phyloP scores from a whole-genome alignment of 2,113 vertebrate genomes.

The Galemys pyrenaicus region DNA sequence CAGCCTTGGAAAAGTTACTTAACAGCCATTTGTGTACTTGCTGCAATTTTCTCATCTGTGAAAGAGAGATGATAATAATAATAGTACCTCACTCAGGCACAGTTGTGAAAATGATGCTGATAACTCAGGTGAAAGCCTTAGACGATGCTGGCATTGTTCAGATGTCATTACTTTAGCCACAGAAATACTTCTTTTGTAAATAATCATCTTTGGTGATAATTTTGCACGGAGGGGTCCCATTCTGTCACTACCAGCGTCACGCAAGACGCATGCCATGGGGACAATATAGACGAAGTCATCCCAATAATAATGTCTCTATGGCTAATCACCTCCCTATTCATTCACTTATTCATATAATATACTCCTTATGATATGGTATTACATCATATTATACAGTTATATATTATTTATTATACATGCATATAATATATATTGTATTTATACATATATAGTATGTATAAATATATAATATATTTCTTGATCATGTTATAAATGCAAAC shows the following conservation, averaged over 20 bases:
- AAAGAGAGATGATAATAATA: neutral
- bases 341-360: neutral
- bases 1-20: neutral
- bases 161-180: neutral
- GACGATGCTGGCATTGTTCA: neutral
- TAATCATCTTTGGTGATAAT: neutral
- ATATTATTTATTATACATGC: neutral
- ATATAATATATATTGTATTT: no score
- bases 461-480: no score
- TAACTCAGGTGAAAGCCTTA: neutral
- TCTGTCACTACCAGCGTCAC: neutral
- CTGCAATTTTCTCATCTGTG: neutral
- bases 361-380: neutral
- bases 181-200: neutral
- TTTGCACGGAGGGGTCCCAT: neutral
- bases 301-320: neutral
- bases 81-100: no score
- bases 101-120: neutral
- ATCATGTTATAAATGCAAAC: no score
- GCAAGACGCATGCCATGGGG: rapidly evolving
- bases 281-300: neutral
- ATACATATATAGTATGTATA: no score
- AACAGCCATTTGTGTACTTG: neutral
- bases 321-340: neutral
- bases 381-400: neutral